Base-by-base conservation (phyloP, 2,888 invertebrate species). In the Gastrophysa polygoni region DNA sequence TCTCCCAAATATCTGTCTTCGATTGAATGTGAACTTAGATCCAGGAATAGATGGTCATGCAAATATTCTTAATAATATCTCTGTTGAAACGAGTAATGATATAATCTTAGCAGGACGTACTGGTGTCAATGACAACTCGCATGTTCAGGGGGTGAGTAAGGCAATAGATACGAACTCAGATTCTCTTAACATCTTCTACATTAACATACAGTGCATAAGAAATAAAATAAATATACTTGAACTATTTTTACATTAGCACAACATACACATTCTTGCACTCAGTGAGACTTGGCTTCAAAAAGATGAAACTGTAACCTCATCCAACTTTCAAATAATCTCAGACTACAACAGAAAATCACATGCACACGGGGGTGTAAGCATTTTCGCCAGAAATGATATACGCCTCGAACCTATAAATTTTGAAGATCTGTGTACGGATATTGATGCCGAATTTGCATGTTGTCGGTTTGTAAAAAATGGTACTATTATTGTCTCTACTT, bases 161-260 rank as follows among this genome's bases (percentile, higher is more conserved):
- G n/a, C n/a, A n/a, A n/a, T n/a, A n/a, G n/a, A n/a, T n/a, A n/a
- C n/a, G n/a, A n/a, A n/a, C n/a, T n/a, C n/a, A n/a, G n/a, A n/a
- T n/a, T n/a, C n/a, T n/a, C n/a, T n/a, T n/a, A n/a, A n/a, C 38
- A 24, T 46, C 1, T 48, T 48, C 11, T 24, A 49, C 14, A 29
- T 29, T 8, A 29, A 49, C 21, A 49, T 49, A 49, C 49, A 28
- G 29, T 49, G 49, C 8, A 1, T 49, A 4, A 28, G 49, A 4
- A 49, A 49, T 49, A 49, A 49, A 29, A 0, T 49, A 16, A 49
- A 49, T 29, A 29, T 49, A 49, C 29, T 49, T 2, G 49, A 29
- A 8, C 29, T 49, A 20, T 49, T 49, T 16, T 1, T 28, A 29
- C 14, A 1, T 0, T 28, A 49, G 16, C 49, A 49, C 14, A 8